A percentile compares a stretch with the other conserved stretches of the same genome.
phyloP scores from a whole-genome alignment of 1,140 invertebrate genomes.

The Musca vetustissima region DNA sequence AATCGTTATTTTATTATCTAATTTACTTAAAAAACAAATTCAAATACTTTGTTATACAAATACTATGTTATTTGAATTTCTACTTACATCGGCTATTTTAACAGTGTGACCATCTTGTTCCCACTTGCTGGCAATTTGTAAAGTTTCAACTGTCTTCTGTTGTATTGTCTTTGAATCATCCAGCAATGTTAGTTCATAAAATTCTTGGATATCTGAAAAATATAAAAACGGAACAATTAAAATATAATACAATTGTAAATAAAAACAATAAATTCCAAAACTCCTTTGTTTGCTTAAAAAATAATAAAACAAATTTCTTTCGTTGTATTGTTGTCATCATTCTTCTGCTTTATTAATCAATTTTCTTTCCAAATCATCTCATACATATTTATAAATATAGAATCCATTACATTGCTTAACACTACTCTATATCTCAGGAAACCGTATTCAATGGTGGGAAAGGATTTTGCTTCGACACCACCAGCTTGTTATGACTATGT shows the following conservation, averaged over 20 bases:
- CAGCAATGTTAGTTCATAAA: slow-evolving; percentile 94
- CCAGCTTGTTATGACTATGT: slow-evolving; percentile 93
- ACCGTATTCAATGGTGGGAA: slow-evolving; percentile 73
- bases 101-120: slow-evolving; percentile 61
- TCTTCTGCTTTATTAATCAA: background rate
- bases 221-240: slow-evolving; percentile 7
- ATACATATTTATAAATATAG: no score
- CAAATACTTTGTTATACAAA: no score
- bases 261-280: background rate
- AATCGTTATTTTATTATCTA: no score
- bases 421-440: slow-evolving; percentile 23
- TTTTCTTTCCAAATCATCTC: no score
- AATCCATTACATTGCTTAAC: no score
- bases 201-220: slow-evolving; percentile 96
- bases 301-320: background rate
- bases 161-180: slow-evolving; percentile 93
- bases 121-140: slow-evolving; percentile 95
- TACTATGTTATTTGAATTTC: background rate
- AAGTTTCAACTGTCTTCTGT: slow-evolving; percentile 93
- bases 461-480: slow-evolving; percentile 95
- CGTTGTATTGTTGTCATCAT: background rate
- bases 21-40: no score
- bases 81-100: slow-evolving; percentile 52
- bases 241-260: background rate
- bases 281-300: background rate